phyloP scores from a whole-genome alignment of 2,888 invertebrate species.

The Calameuta idolon region DNA sequence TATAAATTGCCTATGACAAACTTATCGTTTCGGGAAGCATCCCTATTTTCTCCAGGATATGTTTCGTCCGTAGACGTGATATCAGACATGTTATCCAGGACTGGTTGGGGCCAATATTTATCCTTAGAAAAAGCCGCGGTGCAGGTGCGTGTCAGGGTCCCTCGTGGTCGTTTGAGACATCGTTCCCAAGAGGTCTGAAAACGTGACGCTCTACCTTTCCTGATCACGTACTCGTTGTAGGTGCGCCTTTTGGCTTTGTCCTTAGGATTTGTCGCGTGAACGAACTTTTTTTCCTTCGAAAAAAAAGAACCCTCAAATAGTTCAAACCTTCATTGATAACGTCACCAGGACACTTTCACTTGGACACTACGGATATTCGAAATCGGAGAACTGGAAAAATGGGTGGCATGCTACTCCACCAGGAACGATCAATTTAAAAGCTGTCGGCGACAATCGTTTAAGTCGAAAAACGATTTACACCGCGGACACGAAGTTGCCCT shows the following conservation, averaged over 20 bases:
- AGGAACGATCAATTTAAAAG: not conserved
- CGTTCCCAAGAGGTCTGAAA: conserved; percentile 58
- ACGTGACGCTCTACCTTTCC: conserved; percentile 60
- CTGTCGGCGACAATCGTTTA: conserved; percentile 54
- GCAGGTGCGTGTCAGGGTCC: conserved; percentile 49
- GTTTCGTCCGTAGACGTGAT: conserved; percentile 30
- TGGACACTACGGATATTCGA: not conserved
- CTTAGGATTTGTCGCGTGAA: conserved; percentile 45
- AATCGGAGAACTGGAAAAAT: not conserved
- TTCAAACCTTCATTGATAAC: not conserved
- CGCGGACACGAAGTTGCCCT: conserved; percentile 16
- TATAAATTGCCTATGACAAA: conserved; percentile 67
- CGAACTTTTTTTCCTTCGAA: not conserved
- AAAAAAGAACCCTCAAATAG: not conserved
- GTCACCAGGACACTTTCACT: not conserved
- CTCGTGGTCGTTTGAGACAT: conserved; percentile 65
- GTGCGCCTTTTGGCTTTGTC: conserved; percentile 29
- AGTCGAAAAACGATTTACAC: conserved; percentile 56
- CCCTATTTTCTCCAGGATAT: conserved; percentile 40
- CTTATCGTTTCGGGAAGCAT: conserved; percentile 51
- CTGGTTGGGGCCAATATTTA: conserved; percentile 47
- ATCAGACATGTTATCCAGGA: conserved; percentile 36
- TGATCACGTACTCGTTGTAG: conserved; percentile 42
- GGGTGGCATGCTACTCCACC: not conserved
- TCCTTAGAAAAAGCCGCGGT: conserved; percentile 26